These are phyloP conservation scores for Oryzias melastigma DNA, from an alignment of 2,113 vertebrate species.

Conservation along the genomic window DNA sequence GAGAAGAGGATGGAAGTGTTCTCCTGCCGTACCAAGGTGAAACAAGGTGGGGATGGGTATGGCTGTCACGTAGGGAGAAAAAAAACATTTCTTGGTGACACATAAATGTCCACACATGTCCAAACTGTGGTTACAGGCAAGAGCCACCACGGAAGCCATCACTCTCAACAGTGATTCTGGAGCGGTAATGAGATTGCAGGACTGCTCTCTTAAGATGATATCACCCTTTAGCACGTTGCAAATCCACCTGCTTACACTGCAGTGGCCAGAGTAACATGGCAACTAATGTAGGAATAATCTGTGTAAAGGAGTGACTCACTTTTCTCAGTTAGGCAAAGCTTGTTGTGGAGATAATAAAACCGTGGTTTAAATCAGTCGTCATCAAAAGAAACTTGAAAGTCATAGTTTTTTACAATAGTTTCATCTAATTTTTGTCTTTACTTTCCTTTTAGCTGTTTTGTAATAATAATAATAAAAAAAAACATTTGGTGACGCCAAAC, in stretches of 20 bases:
- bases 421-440: no score
- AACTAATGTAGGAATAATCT: slow-evolving; percentile 8
- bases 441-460: no score
- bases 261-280: slow-evolving; percentile 21
- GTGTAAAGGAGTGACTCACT: background rate
- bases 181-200: slow-evolving; percentile 65
- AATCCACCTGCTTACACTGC: slow-evolving; percentile 47
- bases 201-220: slow-evolving; percentile 48
- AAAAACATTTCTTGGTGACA: slow-evolving; percentile 32
- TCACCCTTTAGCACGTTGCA: slow-evolving; percentile 35
- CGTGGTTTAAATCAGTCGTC: no score
- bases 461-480: no score
- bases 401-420: no score
- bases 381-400: no score
- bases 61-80: slow-evolving; percentile 69
- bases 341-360: no score
- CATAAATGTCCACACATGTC: slow-evolving; percentile 11
- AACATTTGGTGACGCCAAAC: no score
- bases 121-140: slow-evolving; percentile 35
- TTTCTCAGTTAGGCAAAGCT: background rate
- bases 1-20: slow-evolving; percentile 22
- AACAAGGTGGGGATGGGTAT: slow-evolving; percentile 77
- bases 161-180: slow-evolving; percentile 50
- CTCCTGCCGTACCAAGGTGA: slow-evolving; percentile 74
- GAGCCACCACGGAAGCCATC: slow-evolving; percentile 44